These are phyloP conservation scores for Cottus gobio DNA, from an alignment of 2,113 vertebrate genomes.

Conservation along the genomic window DNA sequence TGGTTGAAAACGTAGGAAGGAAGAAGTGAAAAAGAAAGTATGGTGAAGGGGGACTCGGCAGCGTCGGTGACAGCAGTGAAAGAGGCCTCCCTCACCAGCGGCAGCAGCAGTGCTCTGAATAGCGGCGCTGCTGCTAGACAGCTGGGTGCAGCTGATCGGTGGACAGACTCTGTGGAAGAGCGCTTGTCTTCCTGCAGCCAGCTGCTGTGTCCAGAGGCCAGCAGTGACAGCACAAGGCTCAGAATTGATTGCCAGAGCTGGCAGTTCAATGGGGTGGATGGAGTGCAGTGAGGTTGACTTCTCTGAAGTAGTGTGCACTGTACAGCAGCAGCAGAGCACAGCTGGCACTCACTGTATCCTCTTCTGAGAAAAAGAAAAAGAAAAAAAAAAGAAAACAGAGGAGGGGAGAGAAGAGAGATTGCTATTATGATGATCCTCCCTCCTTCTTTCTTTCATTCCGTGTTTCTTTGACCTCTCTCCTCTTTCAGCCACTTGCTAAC, in stretches of 20 bases:
- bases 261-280: slow-evolving; percentile 84
- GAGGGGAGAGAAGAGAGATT: slow-evolving; percentile 42
- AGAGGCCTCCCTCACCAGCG: slow-evolving; percentile 55
- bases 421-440: slow-evolving; percentile 38
- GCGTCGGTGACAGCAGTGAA: slow-evolving; percentile 62
- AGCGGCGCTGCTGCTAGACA: slow-evolving; percentile 85
- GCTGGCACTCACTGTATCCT: slow-evolving; percentile 79
- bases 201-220: slow-evolving; percentile 86
- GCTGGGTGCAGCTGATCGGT: slow-evolving; percentile 89
- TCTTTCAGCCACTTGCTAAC: slow-evolving; percentile 29
- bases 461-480: slow-evolving; percentile 16
- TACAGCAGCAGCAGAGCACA: slow-evolving; percentile 65
- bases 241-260: slow-evolving; percentile 89
- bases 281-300: slow-evolving; percentile 73
- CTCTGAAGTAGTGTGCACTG: slow-evolving; percentile 70
- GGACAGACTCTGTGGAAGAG: slow-evolving; percentile 83
- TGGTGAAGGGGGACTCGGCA: slow-evolving; percentile 79
- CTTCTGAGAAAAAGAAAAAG: slow-evolving; percentile 48
- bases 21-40: slow-evolving; percentile 81
- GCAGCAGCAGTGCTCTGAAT: slow-evolving; percentile 82
- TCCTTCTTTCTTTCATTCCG: slow-evolving; percentile 7
- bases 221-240: slow-evolving; percentile 91
- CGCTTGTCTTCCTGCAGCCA: slow-evolving; percentile 87
- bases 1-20: slow-evolving; percentile 82
- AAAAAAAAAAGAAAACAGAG: background rate